phyloP scores from a whole-genome alignment of 1,140 invertebrate genomes.

The Pogonognathellus flavescens region DNA sequence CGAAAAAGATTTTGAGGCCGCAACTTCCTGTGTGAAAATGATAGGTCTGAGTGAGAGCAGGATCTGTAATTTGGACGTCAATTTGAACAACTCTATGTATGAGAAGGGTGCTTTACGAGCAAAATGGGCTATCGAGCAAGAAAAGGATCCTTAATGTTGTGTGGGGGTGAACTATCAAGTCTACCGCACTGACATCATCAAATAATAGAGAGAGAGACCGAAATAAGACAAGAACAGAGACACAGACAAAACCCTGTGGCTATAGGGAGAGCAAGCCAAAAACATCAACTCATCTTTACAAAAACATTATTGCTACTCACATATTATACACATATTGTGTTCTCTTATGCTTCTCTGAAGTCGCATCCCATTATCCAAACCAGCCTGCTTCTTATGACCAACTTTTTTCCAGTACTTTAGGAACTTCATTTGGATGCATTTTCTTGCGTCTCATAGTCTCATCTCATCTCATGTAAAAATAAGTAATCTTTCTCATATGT shows the following conservation, averaged over 20 bases:
- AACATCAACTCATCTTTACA: slow-evolving; percentile 20
- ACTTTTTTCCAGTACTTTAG: neutral
- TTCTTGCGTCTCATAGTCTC: slow-evolving; percentile 15
- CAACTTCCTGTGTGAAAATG: slow-evolving; percentile 67
- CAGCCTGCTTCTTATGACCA: slow-evolving; percentile 20
- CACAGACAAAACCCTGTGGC: slow-evolving; percentile 24
- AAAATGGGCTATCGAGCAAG: slow-evolving; percentile 40
- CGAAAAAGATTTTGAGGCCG: slow-evolving; percentile 56
- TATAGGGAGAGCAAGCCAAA: neutral
- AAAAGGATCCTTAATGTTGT: slow-evolving; percentile 23
- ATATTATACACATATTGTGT: slow-evolving; percentile 18
- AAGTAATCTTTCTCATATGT: neutral
- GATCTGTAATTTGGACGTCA: slow-evolving; percentile 63
- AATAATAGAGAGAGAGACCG: slow-evolving; percentile 40
- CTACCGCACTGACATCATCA: slow-evolving; percentile 47
- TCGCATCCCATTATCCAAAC: slow-evolving; percentile 3
- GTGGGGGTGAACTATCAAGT: slow-evolving; percentile 27
- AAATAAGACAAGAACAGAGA: slow-evolving; percentile 25
- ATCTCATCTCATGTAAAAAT: neutral
- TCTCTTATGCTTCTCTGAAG: slow-evolving; percentile 27
- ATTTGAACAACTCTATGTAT: slow-evolving; percentile 56
- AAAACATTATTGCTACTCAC: slow-evolving; percentile 2
- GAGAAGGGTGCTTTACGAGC: slow-evolving; percentile 61
- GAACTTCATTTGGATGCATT: slow-evolving; percentile 28
- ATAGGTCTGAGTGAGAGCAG: slow-evolving; percentile 64